phyloP scores from a whole-genome alignment of 2,888 invertebrate species.

The Terebella lapidaria region DNA sequence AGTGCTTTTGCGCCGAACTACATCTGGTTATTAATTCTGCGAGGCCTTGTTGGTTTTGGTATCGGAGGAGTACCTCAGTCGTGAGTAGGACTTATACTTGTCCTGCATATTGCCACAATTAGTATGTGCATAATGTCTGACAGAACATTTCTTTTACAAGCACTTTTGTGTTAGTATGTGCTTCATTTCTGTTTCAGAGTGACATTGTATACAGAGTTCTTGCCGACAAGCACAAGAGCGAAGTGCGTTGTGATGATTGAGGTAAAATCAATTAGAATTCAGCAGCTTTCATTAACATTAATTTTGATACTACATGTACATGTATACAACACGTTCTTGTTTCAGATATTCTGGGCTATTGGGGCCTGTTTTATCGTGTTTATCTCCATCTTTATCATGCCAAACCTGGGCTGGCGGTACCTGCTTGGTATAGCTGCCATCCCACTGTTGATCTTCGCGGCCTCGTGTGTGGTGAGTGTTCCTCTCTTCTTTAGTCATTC shows the following conservation, averaged over 20 bases:
- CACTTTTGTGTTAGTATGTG: too few species aligned
- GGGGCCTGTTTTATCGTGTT: constrained; percentile 91
- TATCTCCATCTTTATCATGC: constrained; percentile 84
- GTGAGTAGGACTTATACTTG: constrained; percentile 71
- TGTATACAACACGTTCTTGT: too few species aligned
- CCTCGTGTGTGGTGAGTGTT: constrained; percentile 53
- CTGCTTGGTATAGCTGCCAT: constrained; percentile 84
- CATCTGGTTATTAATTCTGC: constrained; percentile 81
- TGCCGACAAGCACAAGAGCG: constrained; percentile 87
- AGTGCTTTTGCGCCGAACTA: constrained; percentile 88
- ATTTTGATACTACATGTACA: too few species aligned
- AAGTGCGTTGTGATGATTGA: constrained; percentile 92
- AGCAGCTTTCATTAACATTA: too few species aligned
- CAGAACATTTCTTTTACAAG: too few species aligned
- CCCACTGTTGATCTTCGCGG: constrained; percentile 73
- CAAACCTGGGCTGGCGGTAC: constrained; percentile 86
- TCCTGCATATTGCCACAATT: neutral
- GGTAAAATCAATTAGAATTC: too few species aligned
- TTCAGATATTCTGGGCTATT: constrained; percentile 81
- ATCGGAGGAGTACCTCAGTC: constrained; percentile 96
- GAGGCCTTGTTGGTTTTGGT: constrained; percentile 90
- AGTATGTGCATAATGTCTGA: too few species aligned
- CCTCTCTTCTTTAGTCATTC: neutral
- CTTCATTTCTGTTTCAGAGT: too few species aligned
- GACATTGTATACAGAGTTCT: constrained; percentile 90